phyloP scores from a whole-genome alignment of 64 coral and sea anemone genomes.

The Stylophora pistillata region DNA sequence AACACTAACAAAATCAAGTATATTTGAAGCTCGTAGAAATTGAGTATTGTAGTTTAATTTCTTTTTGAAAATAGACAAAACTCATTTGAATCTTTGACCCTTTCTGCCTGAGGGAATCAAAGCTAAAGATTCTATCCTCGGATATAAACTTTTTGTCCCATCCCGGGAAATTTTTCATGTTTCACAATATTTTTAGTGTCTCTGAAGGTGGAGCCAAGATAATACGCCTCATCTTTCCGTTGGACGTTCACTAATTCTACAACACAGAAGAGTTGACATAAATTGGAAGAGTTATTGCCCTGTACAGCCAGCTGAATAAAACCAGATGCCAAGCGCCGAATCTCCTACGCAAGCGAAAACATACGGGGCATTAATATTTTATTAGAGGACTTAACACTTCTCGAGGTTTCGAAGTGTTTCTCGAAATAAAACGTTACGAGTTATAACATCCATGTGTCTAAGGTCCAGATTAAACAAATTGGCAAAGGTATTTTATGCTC shows the following conservation, averaged over 20 bases:
- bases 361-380: slow-evolving; percentile 21
- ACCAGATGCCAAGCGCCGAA: background rate
- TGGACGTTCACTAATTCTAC: background rate
- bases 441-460: background rate
- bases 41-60: too few relatives aligned
- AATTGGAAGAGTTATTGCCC: background rate
- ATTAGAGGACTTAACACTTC: slow-evolving; percentile 4
- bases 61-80: too few relatives aligned
- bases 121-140: too few relatives aligned
- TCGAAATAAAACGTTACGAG: background rate
- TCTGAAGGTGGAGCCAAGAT: background rate
- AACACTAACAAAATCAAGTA: background rate
- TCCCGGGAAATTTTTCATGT: too few relatives aligned
- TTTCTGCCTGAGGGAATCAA: too few relatives aligned
- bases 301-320: background rate
- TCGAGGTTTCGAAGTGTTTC: background rate
- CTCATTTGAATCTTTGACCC: too few relatives aligned
- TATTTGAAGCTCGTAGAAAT: background rate
- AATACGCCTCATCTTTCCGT: background rate
- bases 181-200: background rate
- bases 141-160: too few relatives aligned
- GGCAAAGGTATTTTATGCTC: too few relatives aligned
- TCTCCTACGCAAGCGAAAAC: background rate
- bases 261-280: background rate
- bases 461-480: too few relatives aligned